phyloP scores from a whole-genome alignment of 2,113 vertebrate genomes.

The Corythornis madagascariensis region DNA sequence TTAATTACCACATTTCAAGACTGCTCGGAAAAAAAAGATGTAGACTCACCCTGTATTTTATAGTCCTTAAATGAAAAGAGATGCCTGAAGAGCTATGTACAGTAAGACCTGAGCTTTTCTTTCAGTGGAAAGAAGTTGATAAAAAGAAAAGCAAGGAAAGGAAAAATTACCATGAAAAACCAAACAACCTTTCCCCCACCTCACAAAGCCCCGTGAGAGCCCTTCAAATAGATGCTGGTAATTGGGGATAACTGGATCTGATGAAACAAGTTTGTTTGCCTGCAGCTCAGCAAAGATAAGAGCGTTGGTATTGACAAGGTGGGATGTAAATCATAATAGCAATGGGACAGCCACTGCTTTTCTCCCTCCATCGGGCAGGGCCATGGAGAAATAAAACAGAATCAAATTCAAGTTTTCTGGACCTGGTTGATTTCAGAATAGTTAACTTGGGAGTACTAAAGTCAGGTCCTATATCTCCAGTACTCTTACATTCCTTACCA shows the following conservation, averaged over 20 bases:
- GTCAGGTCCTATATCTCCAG: background rate
- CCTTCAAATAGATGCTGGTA: background rate
- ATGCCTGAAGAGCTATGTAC: background rate
- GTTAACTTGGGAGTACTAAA: background rate
- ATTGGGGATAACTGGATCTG: background rate
- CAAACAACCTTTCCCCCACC: background rate
- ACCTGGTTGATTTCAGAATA: background rate
- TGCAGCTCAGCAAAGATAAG: background rate
- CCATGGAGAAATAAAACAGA: background rate
- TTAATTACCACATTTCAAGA: background rate
- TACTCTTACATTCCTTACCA: background rate
- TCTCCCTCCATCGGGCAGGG: background rate
- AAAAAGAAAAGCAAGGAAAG: background rate
- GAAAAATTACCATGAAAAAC: background rate
- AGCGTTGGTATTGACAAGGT: background rate
- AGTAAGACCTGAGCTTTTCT: background rate
- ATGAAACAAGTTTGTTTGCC: background rate
- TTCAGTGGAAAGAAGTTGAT: background rate
- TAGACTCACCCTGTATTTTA: background rate
- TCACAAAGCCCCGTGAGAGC: background rate
- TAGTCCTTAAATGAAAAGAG: background rate
- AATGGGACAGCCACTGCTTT: fast-evolving
- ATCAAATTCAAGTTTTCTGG: background rate
- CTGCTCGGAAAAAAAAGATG: background rate
- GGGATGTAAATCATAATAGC: background rate